A percentile compares a stretch with the other conserved stretches of the same genome.
Evolutionary conservation across 2,113 vertebrate species (phyloP).

Genomic region (Prionailurus viverrinus): DNA sequence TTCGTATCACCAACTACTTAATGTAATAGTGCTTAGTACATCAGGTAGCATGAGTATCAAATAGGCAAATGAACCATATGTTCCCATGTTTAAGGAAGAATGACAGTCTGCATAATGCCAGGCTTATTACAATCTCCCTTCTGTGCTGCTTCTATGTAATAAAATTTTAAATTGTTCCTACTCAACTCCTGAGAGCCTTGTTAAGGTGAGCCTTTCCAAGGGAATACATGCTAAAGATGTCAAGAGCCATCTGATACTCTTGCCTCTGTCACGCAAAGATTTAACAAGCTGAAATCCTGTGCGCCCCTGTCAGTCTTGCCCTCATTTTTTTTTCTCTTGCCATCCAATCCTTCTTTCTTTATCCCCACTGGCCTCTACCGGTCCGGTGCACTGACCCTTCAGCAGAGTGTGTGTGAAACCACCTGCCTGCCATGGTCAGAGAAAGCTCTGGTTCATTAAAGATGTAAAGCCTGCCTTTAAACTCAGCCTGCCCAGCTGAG

Average conservation of each 20-base stretch:
- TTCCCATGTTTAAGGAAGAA: constrained; percentile 68
- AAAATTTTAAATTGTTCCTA: constrained; percentile 73
- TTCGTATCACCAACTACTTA: constrained; percentile 72
- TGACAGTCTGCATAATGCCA: constrained; percentile 70
- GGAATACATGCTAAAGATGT: constrained; percentile 63
- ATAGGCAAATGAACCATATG: constrained; percentile 83
- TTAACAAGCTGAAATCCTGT: constrained; percentile 31
- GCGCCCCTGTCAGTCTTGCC: background rate
- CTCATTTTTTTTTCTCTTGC: background rate
- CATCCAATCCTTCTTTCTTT: background rate
- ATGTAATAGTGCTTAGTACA: constrained; percentile 78
- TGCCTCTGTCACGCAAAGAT: background rate
- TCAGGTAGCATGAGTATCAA: constrained; percentile 71
- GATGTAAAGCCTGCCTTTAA: background rate
- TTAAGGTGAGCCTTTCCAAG: constrained; percentile 74
- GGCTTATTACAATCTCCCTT: constrained; percentile 76
- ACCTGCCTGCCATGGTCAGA: background rate
- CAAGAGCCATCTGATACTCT: constrained; percentile 71
- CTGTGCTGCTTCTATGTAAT: constrained; percentile 62
- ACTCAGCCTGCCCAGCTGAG: background rate
- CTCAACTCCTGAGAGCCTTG: constrained; percentile 56
- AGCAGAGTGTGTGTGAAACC: background rate
- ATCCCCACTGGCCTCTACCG: background rate
- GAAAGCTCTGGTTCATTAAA: background rate
- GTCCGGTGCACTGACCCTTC: background rate